Base-by-base conservation (phyloP, 2,888 invertebrate genomes). In the Cremastobaeus sp. region DNA sequence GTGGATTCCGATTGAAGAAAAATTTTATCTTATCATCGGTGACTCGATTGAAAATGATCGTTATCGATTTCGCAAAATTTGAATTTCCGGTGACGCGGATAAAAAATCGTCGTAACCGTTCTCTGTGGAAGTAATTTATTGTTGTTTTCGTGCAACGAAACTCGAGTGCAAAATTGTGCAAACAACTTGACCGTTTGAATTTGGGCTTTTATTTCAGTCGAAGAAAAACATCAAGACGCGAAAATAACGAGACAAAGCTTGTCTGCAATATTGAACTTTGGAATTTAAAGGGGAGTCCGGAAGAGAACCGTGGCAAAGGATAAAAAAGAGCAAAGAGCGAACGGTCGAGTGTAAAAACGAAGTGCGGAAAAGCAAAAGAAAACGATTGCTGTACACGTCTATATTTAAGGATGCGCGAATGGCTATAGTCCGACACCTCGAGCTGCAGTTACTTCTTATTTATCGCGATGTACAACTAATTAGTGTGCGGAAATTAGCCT, bases 381-480 rank as follows among this genome's bases (percentile, higher is more conserved):
- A 54, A 55, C 54, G 34, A 62, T 55, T 45, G 52, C 37, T 30
- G 17, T 39, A 17, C 52, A n/a, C 20, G 70, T 64, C 70, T 71
- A 55, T 71, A 71, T 71, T 65, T 65, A 71, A 64, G 64, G 62
- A 57, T 37, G 50, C 28, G 43, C 48, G 18, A 41, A 55, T 48
- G 45, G 35, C 50, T 35, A 45, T 6, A 39, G 45, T 37, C 30
- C 59, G 71, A 71, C 71, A 71, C 30, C 43, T 45, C 41, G 34
- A 45, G 54, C 47, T 54, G 47, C 45, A 52, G 52, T 47, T 69
- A 17, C 45, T 57, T 47, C 30, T 21, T 28, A 20, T 47, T 48
- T 55, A 32, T 47, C 47, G 39, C 34, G 9, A 15, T n/a, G n/a
- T n/a, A n/a, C n/a, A n/a, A n/a, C n/a, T n/a, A n/a, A n/a, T n/a